Percentiles rank a stretch among this genome's conserved stretches.
Conservation (phyloP, 2,113 vertebrate genomes). For the Origma solitaria region DNA sequence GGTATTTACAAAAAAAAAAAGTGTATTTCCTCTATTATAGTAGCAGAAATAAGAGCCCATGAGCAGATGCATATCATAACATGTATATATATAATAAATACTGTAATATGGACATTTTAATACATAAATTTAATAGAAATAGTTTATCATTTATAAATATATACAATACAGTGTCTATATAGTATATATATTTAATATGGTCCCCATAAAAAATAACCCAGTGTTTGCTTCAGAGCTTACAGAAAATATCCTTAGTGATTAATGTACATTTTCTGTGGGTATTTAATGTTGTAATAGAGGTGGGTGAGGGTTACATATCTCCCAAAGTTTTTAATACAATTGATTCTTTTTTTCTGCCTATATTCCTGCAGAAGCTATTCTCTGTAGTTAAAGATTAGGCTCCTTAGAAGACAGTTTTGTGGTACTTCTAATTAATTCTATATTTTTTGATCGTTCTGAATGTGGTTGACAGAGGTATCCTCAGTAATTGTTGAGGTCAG, state of each 20-base stretch:
- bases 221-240: not conserved
- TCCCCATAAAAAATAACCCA: not conserved
- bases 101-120: not conserved
- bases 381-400: not conserved
- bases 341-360: not conserved
- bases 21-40: not conserved
- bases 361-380: not conserved
- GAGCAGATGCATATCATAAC: not conserved
- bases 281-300: not conserved
- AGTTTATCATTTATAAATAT: not conserved
- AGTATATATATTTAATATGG: not conserved
- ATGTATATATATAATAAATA: not conserved
- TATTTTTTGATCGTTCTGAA: not conserved
- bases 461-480: not conserved
- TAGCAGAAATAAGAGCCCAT: not conserved
- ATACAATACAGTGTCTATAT: accelerated
- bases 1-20: not conserved
- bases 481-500: not conserved
- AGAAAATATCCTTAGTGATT: not conserved
- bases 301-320: not conserved
- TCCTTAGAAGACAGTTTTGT: not conserved
- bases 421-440: not conserved
- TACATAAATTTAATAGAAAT: not conserved
- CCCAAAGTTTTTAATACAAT: not conserved
- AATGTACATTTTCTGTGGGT: not conserved